These are phyloP conservation scores for Halichondria panicea DNA, from an alignment of 37 sponge, comb jelly and placozoan genomes.

Conservation along the genomic window DNA sequence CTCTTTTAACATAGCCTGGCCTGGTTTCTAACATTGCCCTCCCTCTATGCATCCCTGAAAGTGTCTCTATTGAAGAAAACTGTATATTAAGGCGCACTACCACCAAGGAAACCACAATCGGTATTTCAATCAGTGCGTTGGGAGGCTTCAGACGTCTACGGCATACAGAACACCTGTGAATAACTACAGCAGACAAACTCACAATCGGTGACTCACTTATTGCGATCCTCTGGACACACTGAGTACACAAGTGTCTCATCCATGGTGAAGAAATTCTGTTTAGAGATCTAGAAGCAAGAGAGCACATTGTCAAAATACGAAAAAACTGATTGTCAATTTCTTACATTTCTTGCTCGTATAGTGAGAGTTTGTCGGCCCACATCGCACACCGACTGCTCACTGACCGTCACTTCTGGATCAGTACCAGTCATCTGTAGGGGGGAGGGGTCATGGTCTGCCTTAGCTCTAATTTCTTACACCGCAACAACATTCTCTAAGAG, in stretches of 20 bases:
- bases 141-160: no score
- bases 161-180: no score
- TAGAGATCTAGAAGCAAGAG: slow-evolving; percentile 13
- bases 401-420: slow-evolving; percentile 32
- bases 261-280: slow-evolving; percentile 31
- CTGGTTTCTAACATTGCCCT: no score
- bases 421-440: slow-evolving; percentile 48
- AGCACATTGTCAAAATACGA: neutral
- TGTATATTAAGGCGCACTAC: no score
- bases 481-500: no score
- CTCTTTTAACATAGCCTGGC: no score
- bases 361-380: slow-evolving; percentile 40
- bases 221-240: slow-evolving; percentile 30
- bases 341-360: slow-evolving; percentile 65
- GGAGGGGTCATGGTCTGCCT: no score
- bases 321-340: neutral
- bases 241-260: slow-evolving; percentile 52
- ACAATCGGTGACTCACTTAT: slow-evolving; percentile 40
- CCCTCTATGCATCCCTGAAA: no score
- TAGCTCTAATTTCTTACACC: neutral
- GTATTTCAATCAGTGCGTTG: no score
- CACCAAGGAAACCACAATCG: no score
- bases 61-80: no score
- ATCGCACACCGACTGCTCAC: slow-evolving; percentile 62
- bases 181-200: no score